phyloP scores from a whole-genome alignment of 37 sponge, comb jelly and placozoan genomes.

The Aplysina aerophoba region DNA sequence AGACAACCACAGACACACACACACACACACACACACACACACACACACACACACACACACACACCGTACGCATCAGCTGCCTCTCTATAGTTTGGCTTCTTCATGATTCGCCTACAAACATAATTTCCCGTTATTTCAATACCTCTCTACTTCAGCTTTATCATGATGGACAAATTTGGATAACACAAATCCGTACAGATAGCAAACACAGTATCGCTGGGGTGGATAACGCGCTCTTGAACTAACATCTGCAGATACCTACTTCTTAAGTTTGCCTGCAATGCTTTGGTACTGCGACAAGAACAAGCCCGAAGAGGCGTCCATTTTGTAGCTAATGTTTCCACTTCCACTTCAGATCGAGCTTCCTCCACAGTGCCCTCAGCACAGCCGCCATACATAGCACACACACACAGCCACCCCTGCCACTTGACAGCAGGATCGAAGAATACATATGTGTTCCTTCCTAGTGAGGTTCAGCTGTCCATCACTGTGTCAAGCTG shows the following conservation, averaged over 20 bases:
- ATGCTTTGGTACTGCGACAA: conserved; percentile 54
- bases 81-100: conserved; percentile 66
- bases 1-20: no score
- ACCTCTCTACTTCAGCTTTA: no score
- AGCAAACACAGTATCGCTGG: not conserved
- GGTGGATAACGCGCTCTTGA: not conserved
- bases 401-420: no score
- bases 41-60: not conserved
- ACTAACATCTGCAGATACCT: conserved; percentile 1
- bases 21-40: not conserved
- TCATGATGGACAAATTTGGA: no score
- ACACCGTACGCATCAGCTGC: conserved; percentile 68
- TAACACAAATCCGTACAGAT: not conserved
- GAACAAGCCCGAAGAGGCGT: conserved; percentile 14
- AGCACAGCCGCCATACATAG: no score
- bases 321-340: conserved; percentile 6
- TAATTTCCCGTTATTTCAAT: not conserved
- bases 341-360: no score
- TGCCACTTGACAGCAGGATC: no score
- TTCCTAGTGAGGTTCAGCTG: no score
- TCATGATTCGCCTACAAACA: conserved; percentile 66
- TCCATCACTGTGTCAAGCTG: no score
- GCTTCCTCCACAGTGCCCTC: no score
- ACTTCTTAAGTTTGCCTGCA: conserved; percentile 68
- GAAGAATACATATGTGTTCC: no score